phyloP scores from a whole-genome alignment of 2,797 vertebrate genomes.

The Hippoglossus hippoglossus region DNA sequence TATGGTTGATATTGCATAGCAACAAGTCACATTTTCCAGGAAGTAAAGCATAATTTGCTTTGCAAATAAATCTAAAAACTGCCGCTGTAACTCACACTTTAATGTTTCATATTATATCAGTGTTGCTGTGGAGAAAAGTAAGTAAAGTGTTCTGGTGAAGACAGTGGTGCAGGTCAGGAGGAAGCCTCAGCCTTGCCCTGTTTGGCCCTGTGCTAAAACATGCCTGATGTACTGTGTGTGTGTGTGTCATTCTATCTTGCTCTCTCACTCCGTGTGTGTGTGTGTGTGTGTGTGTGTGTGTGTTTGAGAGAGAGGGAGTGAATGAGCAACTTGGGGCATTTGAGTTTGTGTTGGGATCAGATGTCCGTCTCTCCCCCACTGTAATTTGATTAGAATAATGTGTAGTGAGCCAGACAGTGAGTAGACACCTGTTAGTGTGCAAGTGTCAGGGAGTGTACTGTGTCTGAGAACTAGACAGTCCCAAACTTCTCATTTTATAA shows the following conservation, averaged over 20 bases:
- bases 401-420: constrained; percentile 14
- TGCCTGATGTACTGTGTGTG: not conserved
- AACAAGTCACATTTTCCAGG: constrained; percentile 29
- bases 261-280: not conserved
- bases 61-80: not conserved
- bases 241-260: constrained; percentile 33
- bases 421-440: constrained; percentile 26
- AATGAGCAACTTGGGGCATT: constrained; percentile 23
- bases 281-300: not conserved
- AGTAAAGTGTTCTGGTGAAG: not conserved
- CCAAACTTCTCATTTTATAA: no score
- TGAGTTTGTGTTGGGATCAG: constrained; percentile 59
- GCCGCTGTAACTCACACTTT: not conserved
- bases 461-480: not conserved
- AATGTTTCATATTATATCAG: not conserved
- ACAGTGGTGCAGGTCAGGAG: constrained; percentile 7
- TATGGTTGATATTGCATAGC: constrained; percentile 15
- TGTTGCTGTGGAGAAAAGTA: not conserved
- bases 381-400: constrained; percentile 70
- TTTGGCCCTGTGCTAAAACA: constrained; percentile 15
- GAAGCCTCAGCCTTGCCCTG: constrained; percentile 16
- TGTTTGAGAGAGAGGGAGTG: not conserved
- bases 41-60: constrained; percentile 29
- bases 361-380: constrained; percentile 55
- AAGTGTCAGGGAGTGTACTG: constrained; percentile 1